Percentiles rank a stretch among this genome's conserved stretches.
Conservation (phyloP, 2,113 vertebrate genomes). For the Albula goreensis region DNA sequence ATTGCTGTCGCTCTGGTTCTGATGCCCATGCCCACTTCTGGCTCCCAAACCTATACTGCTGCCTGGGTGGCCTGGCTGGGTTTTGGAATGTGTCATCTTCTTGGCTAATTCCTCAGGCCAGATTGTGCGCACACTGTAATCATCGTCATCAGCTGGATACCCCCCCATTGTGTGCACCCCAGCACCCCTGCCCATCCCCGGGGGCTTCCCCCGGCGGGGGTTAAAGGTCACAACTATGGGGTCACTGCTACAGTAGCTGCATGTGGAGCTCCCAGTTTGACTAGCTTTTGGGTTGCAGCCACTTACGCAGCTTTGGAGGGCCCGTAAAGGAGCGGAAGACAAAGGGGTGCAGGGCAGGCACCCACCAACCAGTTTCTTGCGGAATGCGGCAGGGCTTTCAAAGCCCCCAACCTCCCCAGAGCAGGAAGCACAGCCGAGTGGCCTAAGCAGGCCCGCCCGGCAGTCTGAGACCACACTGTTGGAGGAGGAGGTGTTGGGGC, state of each 20-base stretch:
- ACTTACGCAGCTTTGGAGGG: constrained; percentile 72
- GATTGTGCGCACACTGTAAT: constrained; percentile 75
- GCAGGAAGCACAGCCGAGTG: constrained; percentile 69
- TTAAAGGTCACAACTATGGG: constrained; percentile 81
- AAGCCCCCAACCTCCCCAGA: constrained; percentile 58
- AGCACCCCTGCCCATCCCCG: constrained; percentile 50
- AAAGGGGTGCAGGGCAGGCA: constrained; percentile 74
- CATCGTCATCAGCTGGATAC: constrained; percentile 67
- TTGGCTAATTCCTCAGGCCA: constrained; percentile 79
- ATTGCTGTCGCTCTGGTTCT: constrained; percentile 57
- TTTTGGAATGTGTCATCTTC: constrained; percentile 72
- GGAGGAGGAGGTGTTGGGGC: constrained; percentile 73
- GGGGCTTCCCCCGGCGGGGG: constrained; percentile 65
- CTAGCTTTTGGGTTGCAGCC: constrained; percentile 75
- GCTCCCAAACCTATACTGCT: constrained; percentile 49
- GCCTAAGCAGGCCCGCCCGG: constrained; percentile 63
- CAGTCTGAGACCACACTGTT: constrained; percentile 73
- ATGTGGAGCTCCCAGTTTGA: constrained; percentile 76
- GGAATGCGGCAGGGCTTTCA: constrained; percentile 70
- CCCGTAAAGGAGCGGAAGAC: constrained; percentile 66
- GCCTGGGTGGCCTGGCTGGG: constrained; percentile 61
- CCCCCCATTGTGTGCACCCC: constrained; percentile 51
- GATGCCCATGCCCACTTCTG: constrained; percentile 45
- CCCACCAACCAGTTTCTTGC: constrained; percentile 69
- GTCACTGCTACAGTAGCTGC: constrained; percentile 82